Percentiles rank a stretch among this genome's conserved stretches.
phyloP scores from a whole-genome alignment of 2,797 vertebrate genomes.

The Lindbergichthys nudifrons region DNA sequence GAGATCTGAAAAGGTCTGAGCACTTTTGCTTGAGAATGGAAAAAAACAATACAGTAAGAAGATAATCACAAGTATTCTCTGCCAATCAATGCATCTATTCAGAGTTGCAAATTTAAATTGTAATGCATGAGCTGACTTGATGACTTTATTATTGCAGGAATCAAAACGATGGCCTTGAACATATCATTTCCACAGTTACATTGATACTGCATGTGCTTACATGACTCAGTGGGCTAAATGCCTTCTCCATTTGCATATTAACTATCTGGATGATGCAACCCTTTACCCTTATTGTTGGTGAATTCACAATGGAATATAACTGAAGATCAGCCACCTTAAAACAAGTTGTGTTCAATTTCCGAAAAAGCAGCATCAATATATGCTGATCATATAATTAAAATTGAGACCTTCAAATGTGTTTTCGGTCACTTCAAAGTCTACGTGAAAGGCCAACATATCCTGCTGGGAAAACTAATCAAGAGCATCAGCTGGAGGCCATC shows the following conservation, averaged over 20 bases:
- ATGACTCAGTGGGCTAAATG: neutral
- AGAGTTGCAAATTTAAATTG: neutral
- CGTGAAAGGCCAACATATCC: constrained; percentile 18
- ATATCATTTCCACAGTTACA: neutral
- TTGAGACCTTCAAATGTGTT: constrained; percentile 14
- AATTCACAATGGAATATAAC: neutral
- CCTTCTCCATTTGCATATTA: neutral
- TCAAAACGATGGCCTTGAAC: constrained; percentile 1
- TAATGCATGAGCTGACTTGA: neutral
- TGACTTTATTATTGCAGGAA: neutral
- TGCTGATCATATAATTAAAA: neutral
- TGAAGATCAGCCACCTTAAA: neutral
- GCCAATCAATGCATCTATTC: neutral
- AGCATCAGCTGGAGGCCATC: constrained; percentile 55
- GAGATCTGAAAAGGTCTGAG: neutral
- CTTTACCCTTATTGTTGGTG: neutral
- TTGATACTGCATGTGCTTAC: neutral
- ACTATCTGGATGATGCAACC: neutral
- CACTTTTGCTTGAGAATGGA: neutral
- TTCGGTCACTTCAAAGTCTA: neutral
- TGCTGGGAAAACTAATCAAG: constrained; percentile 49
- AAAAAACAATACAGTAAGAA: neutral
- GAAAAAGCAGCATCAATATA: neutral
- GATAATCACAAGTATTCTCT: neutral
- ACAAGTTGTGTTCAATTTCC: neutral